Conservation (phyloP, 2,797 vertebrate genomes). For the Rhadinocentrus ornatus region DNA sequence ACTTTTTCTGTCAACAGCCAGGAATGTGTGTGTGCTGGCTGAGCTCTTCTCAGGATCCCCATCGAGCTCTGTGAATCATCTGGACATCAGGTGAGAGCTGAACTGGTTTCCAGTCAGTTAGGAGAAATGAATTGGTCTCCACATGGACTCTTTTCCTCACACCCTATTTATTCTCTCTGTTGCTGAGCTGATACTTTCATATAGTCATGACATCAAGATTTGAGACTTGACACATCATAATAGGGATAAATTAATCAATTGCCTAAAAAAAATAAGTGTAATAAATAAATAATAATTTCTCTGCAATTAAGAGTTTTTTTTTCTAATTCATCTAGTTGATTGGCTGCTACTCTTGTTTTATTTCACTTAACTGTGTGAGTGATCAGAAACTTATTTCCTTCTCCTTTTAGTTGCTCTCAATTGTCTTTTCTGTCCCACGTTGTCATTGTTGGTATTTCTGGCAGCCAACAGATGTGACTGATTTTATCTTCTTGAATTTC, state of each 20-base stretch:
- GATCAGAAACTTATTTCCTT: no score
- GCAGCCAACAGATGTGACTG: no score
- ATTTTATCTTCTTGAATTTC: no score
- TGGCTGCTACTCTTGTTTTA: not conserved
- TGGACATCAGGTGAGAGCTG: conserved; percentile 88
- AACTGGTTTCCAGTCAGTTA: not conserved
- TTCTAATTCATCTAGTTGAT: not conserved
- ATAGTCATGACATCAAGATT: not conserved
- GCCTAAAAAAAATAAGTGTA: not conserved
- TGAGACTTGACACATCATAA: not conserved
- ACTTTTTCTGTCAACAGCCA: conserved; percentile 65
- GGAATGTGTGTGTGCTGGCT: conserved; percentile 82
- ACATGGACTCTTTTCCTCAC: not conserved
- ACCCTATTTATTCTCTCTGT: not conserved
- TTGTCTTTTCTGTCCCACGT: no score
- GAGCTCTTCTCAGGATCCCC: conserved; percentile 88
- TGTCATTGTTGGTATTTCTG: not conserved
- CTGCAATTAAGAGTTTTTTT: not conserved
- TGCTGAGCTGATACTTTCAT: not conserved
- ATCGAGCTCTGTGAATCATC: conserved; percentile 81
- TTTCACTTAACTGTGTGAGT: no score
- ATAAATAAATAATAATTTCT: not conserved
- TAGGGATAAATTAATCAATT: not conserved
- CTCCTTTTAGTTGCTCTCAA: no score
- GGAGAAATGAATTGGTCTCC: not conserved